Evolutionary conservation across 2,113 vertebrate species (phyloP).

Genomic region (Dromaius novaehollandiae): DNA sequence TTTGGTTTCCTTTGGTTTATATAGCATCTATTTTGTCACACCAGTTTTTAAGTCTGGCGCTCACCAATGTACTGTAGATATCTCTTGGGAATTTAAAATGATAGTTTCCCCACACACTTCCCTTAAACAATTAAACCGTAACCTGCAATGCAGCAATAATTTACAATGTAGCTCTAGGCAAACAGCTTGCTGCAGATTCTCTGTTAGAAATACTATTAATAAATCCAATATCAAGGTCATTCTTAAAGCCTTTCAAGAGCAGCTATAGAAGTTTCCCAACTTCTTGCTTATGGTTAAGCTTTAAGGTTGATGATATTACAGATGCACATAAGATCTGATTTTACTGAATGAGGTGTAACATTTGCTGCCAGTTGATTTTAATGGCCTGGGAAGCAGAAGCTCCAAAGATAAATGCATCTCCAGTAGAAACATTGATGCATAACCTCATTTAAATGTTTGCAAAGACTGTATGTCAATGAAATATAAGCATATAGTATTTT

Average conservation of each 20-base stretch:
- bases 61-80: background rate
- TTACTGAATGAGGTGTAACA: conserved; percentile 42
- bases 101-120: background rate
- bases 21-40: background rate
- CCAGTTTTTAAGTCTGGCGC: background rate
- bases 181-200: conserved; percentile 31
- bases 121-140: conserved; percentile 18
- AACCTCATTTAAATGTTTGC: background rate
- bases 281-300: background rate
- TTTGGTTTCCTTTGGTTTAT: background rate
- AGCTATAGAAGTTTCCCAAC: background rate
- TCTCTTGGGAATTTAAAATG: background rate
- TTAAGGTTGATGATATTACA: conserved; percentile 26
- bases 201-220: conserved; percentile 52
- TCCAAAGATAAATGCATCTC: background rate
- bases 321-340: conserved; percentile 15
- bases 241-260: conserved; percentile 24
- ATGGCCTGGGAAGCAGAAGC: conserved; percentile 12
- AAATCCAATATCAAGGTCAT: conserved; percentile 62
- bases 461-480: background rate
- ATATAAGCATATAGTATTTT: background rate
- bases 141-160: conserved; percentile 51
- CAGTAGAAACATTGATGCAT: background rate
- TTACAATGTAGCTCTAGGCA: conserved; percentile 35
- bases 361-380: conserved; percentile 43